phyloP scores from a whole-genome alignment of 2,888 invertebrate species.

The Diogma glabrata region DNA sequence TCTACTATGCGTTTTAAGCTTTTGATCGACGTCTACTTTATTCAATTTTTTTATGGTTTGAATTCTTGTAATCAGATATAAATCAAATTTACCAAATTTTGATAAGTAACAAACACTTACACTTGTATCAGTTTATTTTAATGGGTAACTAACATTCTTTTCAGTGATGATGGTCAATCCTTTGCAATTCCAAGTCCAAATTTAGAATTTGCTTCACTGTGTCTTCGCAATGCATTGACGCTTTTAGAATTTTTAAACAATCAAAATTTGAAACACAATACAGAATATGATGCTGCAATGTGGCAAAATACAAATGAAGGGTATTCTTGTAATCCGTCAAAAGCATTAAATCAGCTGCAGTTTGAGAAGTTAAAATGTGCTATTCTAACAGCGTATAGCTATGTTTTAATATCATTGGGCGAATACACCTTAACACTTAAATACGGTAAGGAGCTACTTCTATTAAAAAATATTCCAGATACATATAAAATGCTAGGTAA shows the following conservation, averaged over 20 bases:
- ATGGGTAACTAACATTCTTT: no score
- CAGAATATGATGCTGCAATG: slow-evolving; percentile 17
- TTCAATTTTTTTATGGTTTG: not conserved
- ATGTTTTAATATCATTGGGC: slow-evolving; percentile 71
- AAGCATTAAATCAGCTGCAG: slow-evolving; percentile 48
- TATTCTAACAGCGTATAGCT: slow-evolving; percentile 69
- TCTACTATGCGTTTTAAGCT: no score
- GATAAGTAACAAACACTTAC: no score
- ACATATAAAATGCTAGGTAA: slow-evolving; percentile 69
- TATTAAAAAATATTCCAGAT: slow-evolving; percentile 57
- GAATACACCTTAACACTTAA: slow-evolving; percentile 70
- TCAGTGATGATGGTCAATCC: slow-evolving; percentile 51
- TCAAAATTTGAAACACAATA: slow-evolving; percentile 12
- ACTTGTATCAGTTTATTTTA: no score
- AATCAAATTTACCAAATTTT: no score
- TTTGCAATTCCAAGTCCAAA: slow-evolving; percentile 80
- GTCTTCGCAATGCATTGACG: slow-evolving; percentile 71
- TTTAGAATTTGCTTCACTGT: slow-evolving; percentile 80
- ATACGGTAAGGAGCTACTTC: slow-evolving; percentile 62
- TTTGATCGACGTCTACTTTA: no score
- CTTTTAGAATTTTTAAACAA: slow-evolving; percentile 38
- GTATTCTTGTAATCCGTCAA: slow-evolving; percentile 43
- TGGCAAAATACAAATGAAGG: slow-evolving; percentile 39
- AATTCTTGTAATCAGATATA: not conserved
- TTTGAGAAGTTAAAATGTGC: slow-evolving; percentile 49